Evolutionary conservation across 2,113 vertebrate genomes (phyloP).

Genomic region (Rhinolophus sinicus): DNA sequence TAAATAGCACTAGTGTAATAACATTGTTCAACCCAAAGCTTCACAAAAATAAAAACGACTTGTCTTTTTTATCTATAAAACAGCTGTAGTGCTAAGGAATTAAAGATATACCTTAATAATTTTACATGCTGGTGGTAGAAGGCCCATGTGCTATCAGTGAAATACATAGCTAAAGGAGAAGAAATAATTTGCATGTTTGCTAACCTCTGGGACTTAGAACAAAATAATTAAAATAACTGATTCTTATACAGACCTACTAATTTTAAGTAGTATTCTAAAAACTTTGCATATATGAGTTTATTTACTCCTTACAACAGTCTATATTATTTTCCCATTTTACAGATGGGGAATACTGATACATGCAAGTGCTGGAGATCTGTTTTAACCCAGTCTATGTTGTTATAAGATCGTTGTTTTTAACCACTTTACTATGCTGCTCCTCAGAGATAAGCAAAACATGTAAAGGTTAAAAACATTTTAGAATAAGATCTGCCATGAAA

Average conservation of each 20-base stretch:
- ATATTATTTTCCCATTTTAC: neutral
- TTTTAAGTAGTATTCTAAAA: neutral
- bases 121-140: neutral
- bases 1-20: neutral
- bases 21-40: neutral
- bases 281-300: neutral
- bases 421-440: neutral
- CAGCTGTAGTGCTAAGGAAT: neutral
- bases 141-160: neutral
- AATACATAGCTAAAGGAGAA: neutral
- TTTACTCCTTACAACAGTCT: neutral
- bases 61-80: neutral
- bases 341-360: neutral
- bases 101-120: neutral
- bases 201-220: neutral
- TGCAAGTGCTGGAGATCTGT: neutral
- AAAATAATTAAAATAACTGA: neutral
- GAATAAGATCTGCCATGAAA: neutral
- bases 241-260: neutral
- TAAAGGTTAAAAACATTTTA: neutral
- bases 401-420: neutral
- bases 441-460: neutral
- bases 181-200: neutral
- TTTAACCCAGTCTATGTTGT: neutral
- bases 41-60: conserved; percentile 12